Base-by-base conservation (phyloP, 2,888 invertebrate species). In the Drosophila limbata region DNA sequence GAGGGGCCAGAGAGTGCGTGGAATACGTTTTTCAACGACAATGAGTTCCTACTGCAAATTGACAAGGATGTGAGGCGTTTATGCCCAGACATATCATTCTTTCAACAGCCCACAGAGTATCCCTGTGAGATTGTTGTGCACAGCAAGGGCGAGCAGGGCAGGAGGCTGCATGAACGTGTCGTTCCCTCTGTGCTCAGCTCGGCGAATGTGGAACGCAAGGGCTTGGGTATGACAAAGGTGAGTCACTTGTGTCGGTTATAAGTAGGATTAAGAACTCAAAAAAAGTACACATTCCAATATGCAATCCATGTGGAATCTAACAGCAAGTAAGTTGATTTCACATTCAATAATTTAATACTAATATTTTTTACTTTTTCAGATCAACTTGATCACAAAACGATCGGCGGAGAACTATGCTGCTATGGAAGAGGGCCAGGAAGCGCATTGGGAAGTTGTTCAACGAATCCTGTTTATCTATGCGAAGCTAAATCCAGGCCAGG, bases 391-490 rank as follows among this genome's bases (percentile, higher is more conserved):
- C 61, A 95, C 95, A 52, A 95, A 96, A 89, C 96, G 96, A 84
- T 96, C 96, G n/a, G 93, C 93, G 6, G 96, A 96, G 77, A 97
- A 96, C 92, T 98, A 97, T 90, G 95, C 95, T 1, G 96, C 97
- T 0, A 94, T 98, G 93, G 95, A 96, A 11, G 97, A 97, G 87
- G 98, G 98, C 0, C 95, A 96, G 83, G 98, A 99, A 92, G 98
- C 98, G 0, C 99, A 99, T 91, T 99, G 99, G 99, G 99, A 99
- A 93, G 98, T 99, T 4, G 97, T 98, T 0, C 98, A 99, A 92
- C 94, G 99, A 69, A 98, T 99, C 92, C 94, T 99, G 65, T 99
- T 99, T 93, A 94, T 99, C 0, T 99, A 99, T 92, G 98, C 98
- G 0, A 99, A 99, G 93, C 94, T 99, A 13, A 99, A 99, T 94